Base-by-base conservation (phyloP, 2,888 invertebrate genomes). In the Orgyia antiqua region DNA sequence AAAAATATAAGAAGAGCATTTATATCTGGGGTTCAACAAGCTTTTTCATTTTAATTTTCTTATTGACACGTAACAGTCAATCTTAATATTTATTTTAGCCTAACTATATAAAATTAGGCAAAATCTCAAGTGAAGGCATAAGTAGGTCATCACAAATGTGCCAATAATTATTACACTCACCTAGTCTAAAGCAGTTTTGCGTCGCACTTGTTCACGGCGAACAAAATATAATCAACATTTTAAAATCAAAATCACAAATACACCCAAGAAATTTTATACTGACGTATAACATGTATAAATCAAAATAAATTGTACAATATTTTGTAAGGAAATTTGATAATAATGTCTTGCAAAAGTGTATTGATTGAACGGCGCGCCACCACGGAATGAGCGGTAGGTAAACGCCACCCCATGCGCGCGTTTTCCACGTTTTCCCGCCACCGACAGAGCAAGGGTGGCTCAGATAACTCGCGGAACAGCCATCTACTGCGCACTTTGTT, bases 101-200 rank as follows among this genome's bases (percentile, higher is more conserved):
- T n/a, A n/a, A n/a, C n/a, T n/a, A n/a, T n/a, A n/a, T n/a, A n/a
- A n/a, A n/a, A n/a, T n/a, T n/a, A n/a, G n/a, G n/a, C n/a, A n/a
- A n/a, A n/a, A n/a, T n/a, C n/a, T n/a, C n/a, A n/a, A n/a, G n/a
- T n/a, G n/a, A n/a, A n/a, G n/a, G 46, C 43, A 60, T 68, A 83
- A 73, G 65, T 84, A 70, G 84, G 84, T 83, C 84, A 84, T 70
- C 68, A 67, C 59, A 67, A n/a, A 73, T 64, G 72, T 77, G 76
- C 74, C 67, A 75, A 83, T 82, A 77, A 83, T 74, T 74, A 70
- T 66, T 69, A 72, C 59, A 71, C 82, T 80, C 67, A 82, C 82
- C 77, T 53, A 62, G 46, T 56, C 58, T 56, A 58, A 65, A 65
- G 59, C 54, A 60, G 58, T 68, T 69, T 60, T 66, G 60, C 69